A percentile compares a stretch with the other conserved stretches of the same genome.
Evolutionary conservation across 2,888 invertebrate species (phyloP).

Genomic region (Tolmerus cingulatus): DNA sequence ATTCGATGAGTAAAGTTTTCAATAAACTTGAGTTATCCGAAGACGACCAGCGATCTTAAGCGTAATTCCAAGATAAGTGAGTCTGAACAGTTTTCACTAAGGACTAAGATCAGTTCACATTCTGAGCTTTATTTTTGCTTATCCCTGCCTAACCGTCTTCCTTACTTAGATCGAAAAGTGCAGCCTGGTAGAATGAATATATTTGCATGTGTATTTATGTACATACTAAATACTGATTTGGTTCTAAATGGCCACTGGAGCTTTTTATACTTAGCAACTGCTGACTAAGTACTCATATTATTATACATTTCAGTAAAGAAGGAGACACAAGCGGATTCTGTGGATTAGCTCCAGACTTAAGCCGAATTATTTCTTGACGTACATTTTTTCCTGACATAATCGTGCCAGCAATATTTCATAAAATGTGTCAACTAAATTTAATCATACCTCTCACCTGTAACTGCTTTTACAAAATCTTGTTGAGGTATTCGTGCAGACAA

Average conservation of each 20-base stretch:
- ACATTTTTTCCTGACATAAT: neutral
- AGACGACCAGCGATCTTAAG: neutral
- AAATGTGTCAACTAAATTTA: neutral
- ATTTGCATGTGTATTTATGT: too few relatives aligned
- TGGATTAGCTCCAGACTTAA: neutral
- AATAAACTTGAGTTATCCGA: neutral
- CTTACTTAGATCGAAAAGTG: neutral
- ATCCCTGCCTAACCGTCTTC: neutral
- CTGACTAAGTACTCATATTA: neutral
- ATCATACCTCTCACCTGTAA: neutral
- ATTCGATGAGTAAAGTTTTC: neutral
- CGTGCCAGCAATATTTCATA: neutral
- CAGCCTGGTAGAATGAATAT: neutral
- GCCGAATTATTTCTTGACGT: neutral
- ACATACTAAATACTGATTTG: neutral
- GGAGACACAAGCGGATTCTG: neutral
- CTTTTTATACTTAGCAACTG: neutral
- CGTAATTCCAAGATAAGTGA: neutral
- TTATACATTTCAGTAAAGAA: neutral
- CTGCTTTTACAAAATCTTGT: neutral
- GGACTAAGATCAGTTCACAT: neutral
- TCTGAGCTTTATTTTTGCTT: neutral
- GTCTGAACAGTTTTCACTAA: neutral
- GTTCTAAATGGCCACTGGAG: neutral
- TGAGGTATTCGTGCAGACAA: neutral